phyloP scores from a whole-genome alignment of 2,888 invertebrate genomes.

The Autographa gamma region DNA sequence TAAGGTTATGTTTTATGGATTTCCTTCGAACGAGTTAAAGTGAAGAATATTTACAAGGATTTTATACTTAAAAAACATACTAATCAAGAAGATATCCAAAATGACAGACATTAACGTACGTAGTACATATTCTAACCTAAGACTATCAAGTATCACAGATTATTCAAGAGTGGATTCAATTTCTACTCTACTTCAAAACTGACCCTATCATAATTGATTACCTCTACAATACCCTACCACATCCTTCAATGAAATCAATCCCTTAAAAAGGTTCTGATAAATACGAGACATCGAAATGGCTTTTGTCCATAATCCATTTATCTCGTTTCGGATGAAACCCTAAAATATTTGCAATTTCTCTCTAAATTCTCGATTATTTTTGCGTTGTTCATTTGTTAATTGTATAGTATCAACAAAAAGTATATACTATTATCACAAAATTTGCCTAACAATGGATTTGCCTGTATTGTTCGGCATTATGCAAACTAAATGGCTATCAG shows the following conservation, averaged over 20 bases:
- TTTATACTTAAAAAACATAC: too few species aligned
- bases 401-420: too few species aligned
- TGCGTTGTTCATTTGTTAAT: not conserved
- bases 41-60: too few species aligned
- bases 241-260: conserved; percentile 7
- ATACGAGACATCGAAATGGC: conserved; percentile 20
- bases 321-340: not conserved
- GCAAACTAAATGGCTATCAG: not conserved
- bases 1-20: too few species aligned
- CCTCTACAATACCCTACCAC: not conserved
- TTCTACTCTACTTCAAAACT: not conserved
- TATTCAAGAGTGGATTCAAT: not conserved
- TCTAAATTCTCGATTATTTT: not conserved
- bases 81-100: too few species aligned
- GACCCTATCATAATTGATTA: not conserved
- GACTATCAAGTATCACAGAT: not conserved
- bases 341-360: not conserved
- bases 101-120: too few species aligned
- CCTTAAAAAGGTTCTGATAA: conserved; percentile 23
- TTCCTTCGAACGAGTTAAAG: too few species aligned
- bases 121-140: not conserved
- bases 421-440: too few species aligned
- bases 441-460: too few species aligned
- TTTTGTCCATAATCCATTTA: conserved; percentile 7
- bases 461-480: too few species aligned